phyloP scores from a whole-genome alignment of 2,797 vertebrate genomes.

The Lates japonicus region DNA sequence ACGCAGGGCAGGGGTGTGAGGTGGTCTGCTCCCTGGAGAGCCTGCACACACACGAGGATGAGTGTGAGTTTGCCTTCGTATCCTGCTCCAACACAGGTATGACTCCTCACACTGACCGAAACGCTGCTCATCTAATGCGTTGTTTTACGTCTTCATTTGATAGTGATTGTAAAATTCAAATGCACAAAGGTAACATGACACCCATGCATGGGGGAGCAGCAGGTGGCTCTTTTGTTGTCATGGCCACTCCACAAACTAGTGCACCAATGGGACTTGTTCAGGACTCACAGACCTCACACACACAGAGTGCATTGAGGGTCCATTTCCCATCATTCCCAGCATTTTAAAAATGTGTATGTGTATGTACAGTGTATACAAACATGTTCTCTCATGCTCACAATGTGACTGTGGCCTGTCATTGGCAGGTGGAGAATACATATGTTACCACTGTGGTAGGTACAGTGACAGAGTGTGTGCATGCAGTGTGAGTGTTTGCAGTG shows the following conservation, averaged over 20 bases:
- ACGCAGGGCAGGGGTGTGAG: slow-evolving; percentile 89
- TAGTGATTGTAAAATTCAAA: slow-evolving; percentile 6
- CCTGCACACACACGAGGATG: slow-evolving; percentile 89
- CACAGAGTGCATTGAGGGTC: slow-evolving; percentile 36
- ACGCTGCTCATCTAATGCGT: background rate
- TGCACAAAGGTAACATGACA: slow-evolving; percentile 62
- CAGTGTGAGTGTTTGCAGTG: slow-evolving; percentile 59
- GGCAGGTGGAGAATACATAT: slow-evolving; percentile 84
- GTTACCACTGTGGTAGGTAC: slow-evolving; percentile 87
- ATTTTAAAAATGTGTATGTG: slow-evolving; percentile 23
- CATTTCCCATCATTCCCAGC: slow-evolving; percentile 62
- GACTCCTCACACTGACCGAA: background rate
- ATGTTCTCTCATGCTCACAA: slow-evolving; percentile 38
- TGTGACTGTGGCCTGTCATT: slow-evolving; percentile 73
- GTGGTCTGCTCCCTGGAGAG: slow-evolving; percentile 91
- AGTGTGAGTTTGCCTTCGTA: slow-evolving; percentile 89
- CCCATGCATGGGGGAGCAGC: slow-evolving; percentile 50
- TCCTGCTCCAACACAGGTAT: slow-evolving; percentile 89
- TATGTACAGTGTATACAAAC: slow-evolving; percentile 1
- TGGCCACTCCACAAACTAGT: slow-evolving; percentile 58
- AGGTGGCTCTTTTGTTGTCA: slow-evolving; percentile 74
- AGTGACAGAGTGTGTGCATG: slow-evolving; percentile 63
- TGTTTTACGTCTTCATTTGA: background rate
- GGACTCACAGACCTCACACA: slow-evolving; percentile 28
- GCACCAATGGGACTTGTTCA: slow-evolving; percentile 33